These are phyloP conservation scores for Synaphobranchus kaupii DNA, from an alignment of 2,797 vertebrate species.

Conservation along the genomic window DNA sequence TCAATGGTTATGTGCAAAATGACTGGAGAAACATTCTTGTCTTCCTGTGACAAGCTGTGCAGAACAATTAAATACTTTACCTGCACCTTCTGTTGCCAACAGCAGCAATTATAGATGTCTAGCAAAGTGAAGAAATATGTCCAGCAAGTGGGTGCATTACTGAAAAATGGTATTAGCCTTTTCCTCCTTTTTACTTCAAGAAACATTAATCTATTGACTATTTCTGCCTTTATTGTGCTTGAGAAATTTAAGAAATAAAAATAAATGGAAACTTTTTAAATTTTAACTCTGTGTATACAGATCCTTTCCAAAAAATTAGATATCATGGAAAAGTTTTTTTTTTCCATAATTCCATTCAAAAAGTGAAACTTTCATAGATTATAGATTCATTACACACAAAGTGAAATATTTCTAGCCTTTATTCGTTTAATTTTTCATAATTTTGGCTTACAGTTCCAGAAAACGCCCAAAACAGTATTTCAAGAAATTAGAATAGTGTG, in stretches of 20 bases:
- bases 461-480: too few species aligned
- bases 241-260: slow-evolving; percentile 19
- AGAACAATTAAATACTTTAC: slow-evolving; percentile 37
- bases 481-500: too few species aligned
- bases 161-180: slow-evolving; percentile 7
- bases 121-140: slow-evolving; percentile 16
- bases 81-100: background rate
- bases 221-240: background rate
- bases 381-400: too few species aligned
- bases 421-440: too few species aligned
- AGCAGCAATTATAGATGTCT: slow-evolving; percentile 3
- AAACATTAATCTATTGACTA: background rate
- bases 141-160: background rate
- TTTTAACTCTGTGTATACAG: too few species aligned
- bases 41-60: slow-evolving; percentile 4
- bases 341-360: too few species aligned
- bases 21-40: slow-evolving; percentile 36
- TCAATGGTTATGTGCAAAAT: slow-evolving; percentile 40
- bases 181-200: slow-evolving; percentile 28
- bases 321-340: too few species aligned
- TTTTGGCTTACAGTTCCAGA: too few species aligned
- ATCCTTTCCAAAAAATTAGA: too few species aligned
- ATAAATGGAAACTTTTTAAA: background rate
- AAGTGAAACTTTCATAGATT: too few species aligned
- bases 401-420: too few species aligned